A percentile compares a stretch with the other conserved stretches of the same genome.
Evolutionary conservation across 2,888 invertebrate species (phyloP).

Genomic region (Agrochola litura): DNA sequence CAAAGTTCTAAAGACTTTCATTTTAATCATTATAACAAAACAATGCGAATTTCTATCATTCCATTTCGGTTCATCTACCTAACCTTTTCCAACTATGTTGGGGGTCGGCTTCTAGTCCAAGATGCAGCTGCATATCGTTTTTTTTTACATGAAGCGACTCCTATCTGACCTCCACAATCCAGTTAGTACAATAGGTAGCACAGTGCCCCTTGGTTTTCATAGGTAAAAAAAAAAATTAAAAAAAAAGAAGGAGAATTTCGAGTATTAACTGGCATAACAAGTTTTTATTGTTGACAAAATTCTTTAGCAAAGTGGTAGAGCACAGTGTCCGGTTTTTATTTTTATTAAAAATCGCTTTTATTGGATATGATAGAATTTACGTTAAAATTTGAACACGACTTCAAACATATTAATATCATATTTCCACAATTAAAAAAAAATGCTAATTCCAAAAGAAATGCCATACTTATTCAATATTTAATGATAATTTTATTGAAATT

Average conservation of each 20-base stretch:
- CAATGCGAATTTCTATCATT: too few relatives aligned
- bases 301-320: conserved; percentile 12
- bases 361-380: conserved; percentile 7
- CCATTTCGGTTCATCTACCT: too few relatives aligned
- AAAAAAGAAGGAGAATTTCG: too few relatives aligned
- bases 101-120: too few relatives aligned
- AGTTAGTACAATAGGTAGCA: neutral
- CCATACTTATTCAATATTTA: neutral
- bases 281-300: conserved; percentile 35
- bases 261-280: neutral
- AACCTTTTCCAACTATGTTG: too few relatives aligned
- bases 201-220: neutral
- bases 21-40: too few relatives aligned
- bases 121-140: too few relatives aligned
- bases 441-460: neutral
- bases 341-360: neutral
- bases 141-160: neutral
- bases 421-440: neutral
- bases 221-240: too few relatives aligned
- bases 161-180: neutral
- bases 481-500: neutral
- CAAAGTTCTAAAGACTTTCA: too few relatives aligned
- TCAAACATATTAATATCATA: neutral
- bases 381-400: neutral
- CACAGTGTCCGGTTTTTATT: conserved; percentile 24